Conservation (phyloP, 2,888 invertebrate species). For the Chalcosyrphus nemorum region DNA sequence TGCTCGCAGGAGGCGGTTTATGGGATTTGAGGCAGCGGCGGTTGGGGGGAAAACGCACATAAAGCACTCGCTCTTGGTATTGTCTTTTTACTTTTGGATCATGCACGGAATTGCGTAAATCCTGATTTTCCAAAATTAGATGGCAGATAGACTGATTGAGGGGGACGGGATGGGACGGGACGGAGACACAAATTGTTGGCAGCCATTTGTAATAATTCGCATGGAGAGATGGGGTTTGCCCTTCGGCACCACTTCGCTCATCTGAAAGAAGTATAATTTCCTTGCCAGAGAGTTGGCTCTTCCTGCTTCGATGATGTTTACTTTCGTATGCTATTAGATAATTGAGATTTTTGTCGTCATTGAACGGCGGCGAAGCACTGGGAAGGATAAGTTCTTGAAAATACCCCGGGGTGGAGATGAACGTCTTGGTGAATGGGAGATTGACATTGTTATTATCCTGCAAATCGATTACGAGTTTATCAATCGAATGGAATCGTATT, state of each 20-base stretch:
- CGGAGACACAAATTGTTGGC: slow-evolving; percentile 58
- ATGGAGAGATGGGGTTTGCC: slow-evolving; percentile 16
- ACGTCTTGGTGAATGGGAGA: not conserved
- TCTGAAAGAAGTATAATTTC: slow-evolving; percentile 30
- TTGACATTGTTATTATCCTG: slow-evolving; percentile 39
- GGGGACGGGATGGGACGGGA: not conserved
- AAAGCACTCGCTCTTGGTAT: slow-evolving; percentile 38
- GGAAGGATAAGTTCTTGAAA: not conserved
- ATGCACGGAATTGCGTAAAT: slow-evolving; percentile 66
- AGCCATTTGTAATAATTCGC: slow-evolving; percentile 68
- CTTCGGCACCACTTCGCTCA: slow-evolving; percentile 30
- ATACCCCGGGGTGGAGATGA: not conserved
- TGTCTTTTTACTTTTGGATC: slow-evolving; percentile 54
- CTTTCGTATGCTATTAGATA: slow-evolving; percentile 55
- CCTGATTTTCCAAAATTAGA: slow-evolving; percentile 53
- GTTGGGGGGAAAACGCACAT: slow-evolving; percentile 32
- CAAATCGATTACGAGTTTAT: slow-evolving; percentile 39
- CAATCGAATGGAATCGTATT: slow-evolving; percentile 10
- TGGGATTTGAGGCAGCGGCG: slow-evolving; percentile 42
- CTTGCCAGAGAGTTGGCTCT: not conserved
- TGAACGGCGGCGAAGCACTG: not conserved
- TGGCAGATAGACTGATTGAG: not conserved
- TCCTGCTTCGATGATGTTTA: slow-evolving; percentile 43
- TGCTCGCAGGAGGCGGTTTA: slow-evolving; percentile 43
- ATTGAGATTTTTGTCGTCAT: slow-evolving; percentile 45